Evolutionary conservation across 2,113 vertebrate genomes (phyloP), one percentile per base, ranked within the genome.

Genomic region (Ameiurus melas): DNA sequence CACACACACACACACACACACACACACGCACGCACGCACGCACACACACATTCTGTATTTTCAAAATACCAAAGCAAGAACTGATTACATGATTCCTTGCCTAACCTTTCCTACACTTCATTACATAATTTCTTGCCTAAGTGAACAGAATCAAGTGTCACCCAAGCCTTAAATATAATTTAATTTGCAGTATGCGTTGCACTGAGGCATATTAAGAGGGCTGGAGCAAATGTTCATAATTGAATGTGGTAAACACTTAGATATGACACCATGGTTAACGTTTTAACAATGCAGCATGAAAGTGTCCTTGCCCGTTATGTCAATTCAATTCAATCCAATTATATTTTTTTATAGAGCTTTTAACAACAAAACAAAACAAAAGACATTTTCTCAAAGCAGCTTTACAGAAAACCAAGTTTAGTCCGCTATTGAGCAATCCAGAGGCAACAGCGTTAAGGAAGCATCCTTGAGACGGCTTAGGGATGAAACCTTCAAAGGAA

Each of bases 161-260:
- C 25, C 53, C 84, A 60, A 58, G 33, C 39, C 4, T 84, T 70
- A 53, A 84, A 68, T 84, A 70, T 25, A 68, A 53, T 84, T 66
- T 51, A 30, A 51, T 84, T 82, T 53, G 83, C 81, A 83, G 17
- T 83, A 64, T 27, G 81, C 5, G 14, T 43, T 83, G 55, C 36
- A 47, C 82, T 68, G 43, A 70, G 62, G 43, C 22, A 51, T 70
- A 68, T 68, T 22, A 30, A 68, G 27, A 51, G 75, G 75, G 51
- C 75, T 78, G 75, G 43, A 51, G 22, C 75, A 78, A 78, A 22
- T 5, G 22, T 77, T 47, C 20, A 77, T 27, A 77, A 25, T n/a
- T 78, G 13, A 53, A n/a, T 13, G 25, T 53, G 25, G 27, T 4
- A 55, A 53, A 80, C 14, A 57, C 14, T 55, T 16, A 30, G 25